Base-by-base conservation (phyloP, 1,140 invertebrate genomes). In the Nephila pilipes region DNA sequence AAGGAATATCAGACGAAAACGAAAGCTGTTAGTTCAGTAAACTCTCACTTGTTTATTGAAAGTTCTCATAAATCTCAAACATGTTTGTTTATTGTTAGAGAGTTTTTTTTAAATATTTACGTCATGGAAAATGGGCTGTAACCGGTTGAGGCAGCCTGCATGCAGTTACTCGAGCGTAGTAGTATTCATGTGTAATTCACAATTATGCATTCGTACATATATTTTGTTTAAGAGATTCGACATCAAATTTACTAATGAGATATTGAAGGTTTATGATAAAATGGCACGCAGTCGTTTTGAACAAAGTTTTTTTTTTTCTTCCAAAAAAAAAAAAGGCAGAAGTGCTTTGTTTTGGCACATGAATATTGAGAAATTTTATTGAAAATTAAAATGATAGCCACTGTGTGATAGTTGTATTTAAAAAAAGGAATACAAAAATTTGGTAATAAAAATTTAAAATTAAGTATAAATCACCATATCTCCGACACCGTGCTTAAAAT, bases 11-110 rank as follows among this genome's bases (percentile, higher is more conserved):
- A 87, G 85, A 87, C 55, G 85, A 87, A 87, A 60, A 60, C 38
- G 58, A 87, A 87, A 87, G 57, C 58, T 85, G 54, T 85, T 60
- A 87, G 85, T 87, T 87, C 85, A 87, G 57, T 87, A 63, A 87
- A 87, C 85, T 60, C 81, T 83, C 81, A 57, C 38, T 83, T 83
- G 81, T 83, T 83, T 83, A 83, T 87, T 87, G 85, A 60, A 87
- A 87, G 32, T 87, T 36, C 58, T 87, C 85, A 18, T 87, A 87
- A 32, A 60, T 87, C 57, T 29, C 22, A 87, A 87, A 60, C 85
- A 54, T 60, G 57, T 60, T 87, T 83, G 69, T 55, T 83, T 83
- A 55, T 83, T 55, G 25, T 83, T 83, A 55, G 46, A 46, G 38
- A 46, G 46, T 18, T 54, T 83, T 22, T 65, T 55, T 55, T 83